Conservation (phyloP, 2,797 vertebrate species). For the Dryobates pubescens region DNA sequence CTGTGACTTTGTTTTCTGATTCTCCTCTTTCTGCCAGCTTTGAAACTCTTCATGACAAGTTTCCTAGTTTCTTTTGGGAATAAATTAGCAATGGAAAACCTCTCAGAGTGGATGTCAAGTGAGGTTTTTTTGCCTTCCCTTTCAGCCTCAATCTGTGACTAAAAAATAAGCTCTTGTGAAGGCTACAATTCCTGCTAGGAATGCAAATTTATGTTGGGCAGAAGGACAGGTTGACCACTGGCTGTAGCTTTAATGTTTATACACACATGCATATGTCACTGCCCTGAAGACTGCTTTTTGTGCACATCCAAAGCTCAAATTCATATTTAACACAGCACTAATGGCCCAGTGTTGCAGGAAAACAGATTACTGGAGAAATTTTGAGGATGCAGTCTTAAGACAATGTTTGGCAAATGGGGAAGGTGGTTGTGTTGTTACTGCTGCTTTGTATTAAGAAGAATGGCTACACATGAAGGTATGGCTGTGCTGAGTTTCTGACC, state of each 20-base stretch:
- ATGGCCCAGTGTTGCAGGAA: neutral
- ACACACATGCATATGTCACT: fast-evolving
- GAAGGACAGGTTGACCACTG: neutral
- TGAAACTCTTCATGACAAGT: neutral
- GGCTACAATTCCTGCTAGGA: neutral
- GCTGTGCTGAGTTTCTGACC: neutral
- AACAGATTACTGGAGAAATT: neutral
- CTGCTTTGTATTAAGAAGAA: neutral
- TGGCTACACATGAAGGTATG: neutral
- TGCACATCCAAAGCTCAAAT: neutral
- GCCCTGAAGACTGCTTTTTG: neutral
- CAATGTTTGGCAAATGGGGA: neutral
- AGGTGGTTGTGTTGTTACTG: neutral
- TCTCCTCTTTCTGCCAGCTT: neutral
- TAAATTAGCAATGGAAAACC: neutral
- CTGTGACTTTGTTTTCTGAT: neutral
- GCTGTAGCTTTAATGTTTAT: neutral
- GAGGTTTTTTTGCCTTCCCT: neutral
- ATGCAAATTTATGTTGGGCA: neutral
- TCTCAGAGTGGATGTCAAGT: neutral
- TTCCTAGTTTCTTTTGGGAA: neutral
- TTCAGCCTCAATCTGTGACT: neutral
- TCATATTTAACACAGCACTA: neutral
- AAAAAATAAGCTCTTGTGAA: neutral
- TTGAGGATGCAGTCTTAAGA: neutral